Conservation (phyloP, 2,113 vertebrate species). For the Nymphicus hollandicus region DNA sequence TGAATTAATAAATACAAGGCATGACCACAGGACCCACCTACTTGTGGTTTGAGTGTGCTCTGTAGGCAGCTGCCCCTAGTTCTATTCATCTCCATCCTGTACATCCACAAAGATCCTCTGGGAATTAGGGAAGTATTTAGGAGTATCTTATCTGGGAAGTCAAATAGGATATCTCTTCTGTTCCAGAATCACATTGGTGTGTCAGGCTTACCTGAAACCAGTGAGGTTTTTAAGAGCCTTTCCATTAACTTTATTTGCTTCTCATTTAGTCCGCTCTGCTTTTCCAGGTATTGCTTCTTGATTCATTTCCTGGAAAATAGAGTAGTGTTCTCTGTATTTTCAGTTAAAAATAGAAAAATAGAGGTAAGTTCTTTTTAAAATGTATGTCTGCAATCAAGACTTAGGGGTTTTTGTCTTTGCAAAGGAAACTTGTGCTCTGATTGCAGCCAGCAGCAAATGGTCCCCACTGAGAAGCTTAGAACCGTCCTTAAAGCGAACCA, state of each 20-base stretch:
- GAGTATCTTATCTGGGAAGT: neutral
- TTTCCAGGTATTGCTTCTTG: neutral
- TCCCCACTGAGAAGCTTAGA: neutral
- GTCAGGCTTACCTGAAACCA: neutral
- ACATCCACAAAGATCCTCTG: neutral
- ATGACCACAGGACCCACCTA: neutral
- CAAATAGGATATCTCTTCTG: neutral
- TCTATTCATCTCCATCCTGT: neutral
- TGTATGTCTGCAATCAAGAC: neutral
- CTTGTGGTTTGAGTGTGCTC: neutral
- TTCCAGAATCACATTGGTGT: neutral
- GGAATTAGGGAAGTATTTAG: neutral
- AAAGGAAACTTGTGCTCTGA: neutral
- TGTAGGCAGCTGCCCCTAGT: neutral
- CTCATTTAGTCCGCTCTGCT: neutral
- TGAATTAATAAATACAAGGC: neutral
- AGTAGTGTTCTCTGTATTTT: neutral
- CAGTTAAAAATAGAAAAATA: neutral
- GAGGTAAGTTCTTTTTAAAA: neutral
- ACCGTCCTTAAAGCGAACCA: neutral
- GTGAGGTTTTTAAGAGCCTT: neutral
- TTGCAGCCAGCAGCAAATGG: neutral
- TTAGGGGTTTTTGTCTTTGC: neutral
- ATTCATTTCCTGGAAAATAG: neutral
- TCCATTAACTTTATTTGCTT: neutral